Evolutionary conservation across 2,888 invertebrate species (phyloP).

Genomic region (Trypoxylon attenuatum): DNA sequence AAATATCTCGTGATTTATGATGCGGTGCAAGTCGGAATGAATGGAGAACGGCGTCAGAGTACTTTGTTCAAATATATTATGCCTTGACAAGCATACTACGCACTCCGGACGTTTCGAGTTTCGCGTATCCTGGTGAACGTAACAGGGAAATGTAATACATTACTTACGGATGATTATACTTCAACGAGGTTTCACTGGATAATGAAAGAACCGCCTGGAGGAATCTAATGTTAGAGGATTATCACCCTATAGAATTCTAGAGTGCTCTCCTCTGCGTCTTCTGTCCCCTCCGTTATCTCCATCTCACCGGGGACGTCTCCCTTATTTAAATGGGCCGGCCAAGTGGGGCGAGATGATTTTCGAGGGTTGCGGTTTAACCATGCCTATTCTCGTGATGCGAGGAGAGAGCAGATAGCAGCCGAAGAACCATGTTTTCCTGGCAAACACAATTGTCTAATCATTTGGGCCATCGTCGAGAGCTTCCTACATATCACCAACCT

Average conservation of each 20-base stretch:
- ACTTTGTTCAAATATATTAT: no score
- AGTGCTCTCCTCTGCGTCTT: constrained; percentile 11
- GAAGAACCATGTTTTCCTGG: constrained; percentile 4
- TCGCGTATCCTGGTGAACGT: neutral
- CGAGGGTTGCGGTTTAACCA: constrained; percentile 18
- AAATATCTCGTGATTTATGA: no score
- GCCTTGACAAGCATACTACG: no score
- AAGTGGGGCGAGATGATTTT: constrained; percentile 13
- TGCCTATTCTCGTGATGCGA: constrained; percentile 3
- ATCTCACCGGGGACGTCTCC: constrained; percentile 50
- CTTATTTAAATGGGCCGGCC: constrained; percentile 50
- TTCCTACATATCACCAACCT: neutral
- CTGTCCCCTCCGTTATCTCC: constrained; percentile 36
- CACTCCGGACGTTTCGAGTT: no score
- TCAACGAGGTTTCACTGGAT: constrained; percentile 20
- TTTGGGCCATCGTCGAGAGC: neutral
- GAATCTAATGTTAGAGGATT: constrained; percentile 26
- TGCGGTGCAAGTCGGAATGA: no score
- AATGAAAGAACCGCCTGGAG: constrained; percentile 23
- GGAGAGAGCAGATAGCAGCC: neutral
- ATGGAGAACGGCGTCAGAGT: no score
- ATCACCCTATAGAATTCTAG: constrained; percentile 34
- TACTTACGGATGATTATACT: constrained; percentile 2
- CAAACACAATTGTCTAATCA: constrained; percentile 23
- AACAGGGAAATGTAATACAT: constrained; percentile 1